phyloP scores from a whole-genome alignment of 2,888 invertebrate genomes.

The Ophonus ardosiacus region DNA sequence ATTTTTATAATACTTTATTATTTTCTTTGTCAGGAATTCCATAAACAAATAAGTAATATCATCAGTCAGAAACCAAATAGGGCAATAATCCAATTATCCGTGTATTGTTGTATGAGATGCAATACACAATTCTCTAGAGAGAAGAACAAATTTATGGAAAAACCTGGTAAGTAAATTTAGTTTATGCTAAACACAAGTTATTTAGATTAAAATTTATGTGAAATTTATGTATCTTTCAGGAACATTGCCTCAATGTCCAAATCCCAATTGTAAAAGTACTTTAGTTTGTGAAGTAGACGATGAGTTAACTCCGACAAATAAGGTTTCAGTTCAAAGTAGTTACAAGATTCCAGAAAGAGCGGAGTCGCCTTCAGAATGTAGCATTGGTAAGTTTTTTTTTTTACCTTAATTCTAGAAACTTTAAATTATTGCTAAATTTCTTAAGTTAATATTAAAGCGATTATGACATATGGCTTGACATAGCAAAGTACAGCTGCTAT shows the following conservation, averaged over 20 bases:
- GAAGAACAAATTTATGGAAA: slow-evolving; percentile 15
- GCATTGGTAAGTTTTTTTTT: slow-evolving; percentile 68
- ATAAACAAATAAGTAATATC: slow-evolving; percentile 75
- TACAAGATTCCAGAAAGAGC: slow-evolving; percentile 62
- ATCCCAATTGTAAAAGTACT: slow-evolving; percentile 32
- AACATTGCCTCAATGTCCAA: slow-evolving; percentile 44
- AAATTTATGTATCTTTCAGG: neutral
- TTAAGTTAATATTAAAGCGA: neutral
- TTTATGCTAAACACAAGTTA: neutral
- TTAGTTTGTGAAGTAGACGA: slow-evolving; percentile 55
- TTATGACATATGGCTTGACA: neutral
- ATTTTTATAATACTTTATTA: neutral
- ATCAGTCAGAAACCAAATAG: slow-evolving; percentile 76
- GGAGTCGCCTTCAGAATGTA: slow-evolving; percentile 68
- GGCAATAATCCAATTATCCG: slow-evolving; percentile 76
- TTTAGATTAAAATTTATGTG: neutral
- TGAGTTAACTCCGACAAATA: slow-evolving; percentile 50
- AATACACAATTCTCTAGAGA: slow-evolving; percentile 80
- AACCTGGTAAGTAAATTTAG: neutral
- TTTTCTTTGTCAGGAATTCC: slow-evolving; percentile 74
- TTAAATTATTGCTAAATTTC: slow-evolving; percentile 1
- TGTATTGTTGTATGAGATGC: slow-evolving; percentile 82
- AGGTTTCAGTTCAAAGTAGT: slow-evolving; percentile 12
- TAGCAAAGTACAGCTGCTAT: neutral
- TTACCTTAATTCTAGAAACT: neutral